Conservation (phyloP, 2,797 vertebrate genomes). For the Anguilla anguilla region DNA sequence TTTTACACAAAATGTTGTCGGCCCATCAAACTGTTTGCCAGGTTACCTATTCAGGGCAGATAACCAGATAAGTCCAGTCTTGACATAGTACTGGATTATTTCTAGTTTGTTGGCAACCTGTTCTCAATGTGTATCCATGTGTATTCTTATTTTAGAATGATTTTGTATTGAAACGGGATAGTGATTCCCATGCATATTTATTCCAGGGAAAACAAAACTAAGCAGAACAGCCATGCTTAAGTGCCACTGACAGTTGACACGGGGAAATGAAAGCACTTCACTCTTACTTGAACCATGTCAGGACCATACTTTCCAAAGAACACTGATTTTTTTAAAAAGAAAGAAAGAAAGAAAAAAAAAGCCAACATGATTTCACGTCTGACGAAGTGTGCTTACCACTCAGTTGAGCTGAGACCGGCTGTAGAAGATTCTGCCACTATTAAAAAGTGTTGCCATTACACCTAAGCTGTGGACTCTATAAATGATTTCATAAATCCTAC, state of each 20-base stretch:
- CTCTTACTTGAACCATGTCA: neutral
- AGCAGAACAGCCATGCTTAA: neutral
- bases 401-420: neutral
- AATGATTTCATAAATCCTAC: neutral
- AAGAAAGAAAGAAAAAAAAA: neutral
- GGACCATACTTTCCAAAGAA: neutral
- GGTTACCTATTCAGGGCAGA: neutral
- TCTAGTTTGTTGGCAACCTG: neutral
- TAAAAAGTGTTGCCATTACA: neutral
- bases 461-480: neutral
- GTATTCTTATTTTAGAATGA: slow-evolving; percentile 67
- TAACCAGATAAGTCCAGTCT: neutral
- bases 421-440: neutral
- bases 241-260: neutral
- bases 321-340: neutral
- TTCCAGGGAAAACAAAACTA: neutral
- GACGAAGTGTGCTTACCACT: neutral
- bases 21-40: neutral
- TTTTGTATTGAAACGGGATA: slow-evolving; percentile 46
- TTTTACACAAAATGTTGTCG: neutral
- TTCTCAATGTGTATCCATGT: neutral
- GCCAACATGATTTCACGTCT: neutral
- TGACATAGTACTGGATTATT: neutral
- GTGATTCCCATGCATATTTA: neutral
- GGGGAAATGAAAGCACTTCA: neutral